Evolutionary conservation across 2,888 invertebrate genomes (phyloP).

Genomic region (Acanthoscelides obtectus): DNA sequence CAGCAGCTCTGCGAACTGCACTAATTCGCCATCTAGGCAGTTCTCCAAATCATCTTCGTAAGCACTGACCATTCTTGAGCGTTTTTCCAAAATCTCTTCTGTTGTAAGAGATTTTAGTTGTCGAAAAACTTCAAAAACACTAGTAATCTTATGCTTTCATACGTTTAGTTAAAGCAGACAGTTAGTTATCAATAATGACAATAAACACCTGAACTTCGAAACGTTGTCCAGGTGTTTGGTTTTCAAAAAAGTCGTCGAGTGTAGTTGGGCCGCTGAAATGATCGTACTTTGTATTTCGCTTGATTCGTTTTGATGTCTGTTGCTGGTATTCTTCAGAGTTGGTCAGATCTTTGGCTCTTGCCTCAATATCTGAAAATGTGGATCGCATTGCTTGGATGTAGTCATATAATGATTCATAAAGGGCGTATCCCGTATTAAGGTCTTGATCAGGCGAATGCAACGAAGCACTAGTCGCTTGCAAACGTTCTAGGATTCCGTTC

Average conservation of each 20-base stretch:
- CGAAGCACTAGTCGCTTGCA: constrained; percentile 21
- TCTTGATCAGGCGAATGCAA: no score
- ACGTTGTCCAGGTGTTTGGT: constrained; percentile 4
- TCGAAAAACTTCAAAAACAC: constrained; percentile 6
- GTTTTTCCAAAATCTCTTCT: background rate
- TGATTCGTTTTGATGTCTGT: constrained; percentile 10
- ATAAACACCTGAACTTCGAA: constrained; percentile 3
- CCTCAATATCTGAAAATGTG: constrained; percentile 18
- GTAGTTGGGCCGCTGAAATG: no score
- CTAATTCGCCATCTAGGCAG: no score
- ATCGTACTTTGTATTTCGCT: constrained; percentile 10
- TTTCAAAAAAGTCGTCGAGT: no score
- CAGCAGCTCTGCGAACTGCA: no score
- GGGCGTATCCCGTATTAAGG: no score
- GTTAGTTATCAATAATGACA: constrained; percentile 11
- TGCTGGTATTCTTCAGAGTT: no score
- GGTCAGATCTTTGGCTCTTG: no score
- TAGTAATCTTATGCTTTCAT: constrained; percentile 9
- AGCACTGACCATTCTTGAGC: background rate
- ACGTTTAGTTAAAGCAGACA: constrained; percentile 13
- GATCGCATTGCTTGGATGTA: constrained; percentile 18
- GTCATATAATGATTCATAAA: constrained; percentile 19
- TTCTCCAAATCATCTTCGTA: no score
- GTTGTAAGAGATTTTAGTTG: no score
- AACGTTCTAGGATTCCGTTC: no score